Conservation (phyloP, 2,797 vertebrate species). For the Hippopotamyrus pictus region DNA sequence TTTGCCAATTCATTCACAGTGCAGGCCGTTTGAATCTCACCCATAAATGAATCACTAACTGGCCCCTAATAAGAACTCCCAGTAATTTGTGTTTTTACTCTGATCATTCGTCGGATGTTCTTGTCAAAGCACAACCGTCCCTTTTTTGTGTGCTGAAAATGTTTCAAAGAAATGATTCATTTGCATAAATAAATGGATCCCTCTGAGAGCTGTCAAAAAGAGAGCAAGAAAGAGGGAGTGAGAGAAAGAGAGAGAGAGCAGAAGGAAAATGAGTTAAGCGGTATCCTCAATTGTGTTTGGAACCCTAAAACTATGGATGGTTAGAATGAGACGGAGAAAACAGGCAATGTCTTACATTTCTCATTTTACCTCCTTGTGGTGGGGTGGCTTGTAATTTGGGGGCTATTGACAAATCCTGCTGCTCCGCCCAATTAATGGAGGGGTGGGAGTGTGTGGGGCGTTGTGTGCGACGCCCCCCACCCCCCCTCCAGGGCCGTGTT, state of each 20-base stretch:
- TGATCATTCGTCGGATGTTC: constrained; percentile 30
- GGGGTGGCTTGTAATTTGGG: constrained; percentile 29
- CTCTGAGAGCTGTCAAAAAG: constrained; percentile 37
- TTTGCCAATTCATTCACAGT: constrained; percentile 23
- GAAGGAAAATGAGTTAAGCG: neutral
- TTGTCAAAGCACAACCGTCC: constrained; percentile 36
- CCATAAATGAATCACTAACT: constrained; percentile 26
- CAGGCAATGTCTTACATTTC: constrained; percentile 5
- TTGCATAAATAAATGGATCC: constrained; percentile 42
- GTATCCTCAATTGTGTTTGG: neutral
- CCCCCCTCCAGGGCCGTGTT: constrained; percentile 42
- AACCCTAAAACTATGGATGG: constrained; percentile 2
- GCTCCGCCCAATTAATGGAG: constrained; percentile 60
- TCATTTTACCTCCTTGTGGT: neutral
- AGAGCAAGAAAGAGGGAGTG: neutral
- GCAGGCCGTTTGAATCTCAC: constrained; percentile 21
- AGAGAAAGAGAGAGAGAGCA: neutral
- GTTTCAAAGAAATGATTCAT: constrained; percentile 37
- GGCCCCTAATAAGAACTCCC: constrained; percentile 12
- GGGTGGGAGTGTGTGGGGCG: constrained; percentile 61
- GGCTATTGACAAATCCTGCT: constrained; percentile 49
- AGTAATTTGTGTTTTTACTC: constrained; percentile 30
- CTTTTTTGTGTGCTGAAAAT: constrained; percentile 34
- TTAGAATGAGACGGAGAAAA: neutral
- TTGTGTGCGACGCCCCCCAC: constrained; percentile 12